Evolutionary conservation across 2,113 vertebrate species (phyloP).

Genomic region (Micronycteris hirsuta): DNA sequence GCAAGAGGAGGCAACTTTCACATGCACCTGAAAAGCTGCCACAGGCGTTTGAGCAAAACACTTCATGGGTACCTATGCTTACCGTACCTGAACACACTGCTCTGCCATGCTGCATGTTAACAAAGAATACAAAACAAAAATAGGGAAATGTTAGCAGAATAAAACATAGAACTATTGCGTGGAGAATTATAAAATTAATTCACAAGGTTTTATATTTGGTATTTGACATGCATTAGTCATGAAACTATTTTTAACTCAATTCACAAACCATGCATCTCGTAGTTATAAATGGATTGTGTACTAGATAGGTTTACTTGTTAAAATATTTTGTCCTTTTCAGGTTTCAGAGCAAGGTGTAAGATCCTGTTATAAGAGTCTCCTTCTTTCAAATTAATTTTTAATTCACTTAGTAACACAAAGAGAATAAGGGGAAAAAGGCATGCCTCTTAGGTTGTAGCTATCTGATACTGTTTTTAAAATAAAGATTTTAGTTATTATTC

Average conservation of each 20-base stretch:
- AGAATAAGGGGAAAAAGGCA: background rate
- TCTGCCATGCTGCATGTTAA: conserved; percentile 88
- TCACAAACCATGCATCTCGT: background rate
- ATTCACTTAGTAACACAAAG: background rate
- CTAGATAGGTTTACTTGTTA: background rate
- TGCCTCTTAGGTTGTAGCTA: background rate
- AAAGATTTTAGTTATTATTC: background rate
- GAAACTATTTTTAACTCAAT: background rate
- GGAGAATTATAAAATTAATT: conserved; percentile 40
- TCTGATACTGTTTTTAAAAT: background rate
- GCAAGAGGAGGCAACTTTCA: conserved; percentile 24
- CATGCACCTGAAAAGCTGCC: conserved; percentile 75
- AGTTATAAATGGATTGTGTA: background rate
- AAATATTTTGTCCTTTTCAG: conserved; percentile 27
- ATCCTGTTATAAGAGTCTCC: background rate
- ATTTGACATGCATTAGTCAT: background rate
- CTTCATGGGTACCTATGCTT: conserved; percentile 71
- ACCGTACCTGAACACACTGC: conserved; percentile 83
- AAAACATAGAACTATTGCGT: background rate
- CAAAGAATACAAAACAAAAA: conserved; percentile 81
- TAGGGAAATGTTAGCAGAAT: conserved; percentile 76
- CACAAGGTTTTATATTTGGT: background rate
- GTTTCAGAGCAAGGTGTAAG: background rate
- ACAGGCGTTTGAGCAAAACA: conserved; percentile 57
- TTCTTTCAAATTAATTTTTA: background rate